Evolutionary conservation across 2,113 vertebrate species (phyloP).

Genomic region (Phalacrocorax aristotelis): DNA sequence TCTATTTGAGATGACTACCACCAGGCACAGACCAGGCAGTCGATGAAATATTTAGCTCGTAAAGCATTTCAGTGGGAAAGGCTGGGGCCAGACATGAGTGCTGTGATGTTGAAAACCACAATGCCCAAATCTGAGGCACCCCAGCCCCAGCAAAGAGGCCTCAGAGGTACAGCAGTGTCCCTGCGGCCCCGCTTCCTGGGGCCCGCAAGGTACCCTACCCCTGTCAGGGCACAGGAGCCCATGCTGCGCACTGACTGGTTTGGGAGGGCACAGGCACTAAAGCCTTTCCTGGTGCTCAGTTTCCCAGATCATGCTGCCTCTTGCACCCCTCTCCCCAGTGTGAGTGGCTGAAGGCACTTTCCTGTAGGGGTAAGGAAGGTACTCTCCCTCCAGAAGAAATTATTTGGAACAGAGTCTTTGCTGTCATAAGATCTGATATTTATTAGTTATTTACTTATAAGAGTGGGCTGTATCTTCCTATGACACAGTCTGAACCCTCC

Average conservation of each 20-base stretch:
- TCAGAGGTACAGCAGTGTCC: background rate
- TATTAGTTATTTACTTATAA: background rate
- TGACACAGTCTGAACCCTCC: background rate
- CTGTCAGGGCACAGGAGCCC: background rate
- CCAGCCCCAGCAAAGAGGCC: background rate
- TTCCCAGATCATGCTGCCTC: background rate
- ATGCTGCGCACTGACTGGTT: rapidly evolving
- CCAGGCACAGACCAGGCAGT: background rate
- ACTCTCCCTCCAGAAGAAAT: background rate
- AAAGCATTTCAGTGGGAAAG: background rate
- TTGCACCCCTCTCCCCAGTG: background rate
- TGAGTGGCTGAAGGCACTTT: background rate
- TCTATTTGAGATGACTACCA: background rate
- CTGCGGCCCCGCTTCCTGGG: no score
- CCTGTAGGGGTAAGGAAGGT: background rate
- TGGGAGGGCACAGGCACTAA: background rate
- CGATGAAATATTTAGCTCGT: background rate
- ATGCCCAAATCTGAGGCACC: background rate
- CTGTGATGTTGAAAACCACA: background rate
- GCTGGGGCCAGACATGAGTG: background rate
- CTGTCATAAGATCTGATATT: background rate
- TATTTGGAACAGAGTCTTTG: background rate
- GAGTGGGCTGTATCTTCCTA: background rate
- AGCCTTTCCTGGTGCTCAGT: background rate
- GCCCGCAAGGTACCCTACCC: background rate